phyloP scores from a whole-genome alignment of 1,140 invertebrate species.

The Helicorthomorpha holstii region DNA sequence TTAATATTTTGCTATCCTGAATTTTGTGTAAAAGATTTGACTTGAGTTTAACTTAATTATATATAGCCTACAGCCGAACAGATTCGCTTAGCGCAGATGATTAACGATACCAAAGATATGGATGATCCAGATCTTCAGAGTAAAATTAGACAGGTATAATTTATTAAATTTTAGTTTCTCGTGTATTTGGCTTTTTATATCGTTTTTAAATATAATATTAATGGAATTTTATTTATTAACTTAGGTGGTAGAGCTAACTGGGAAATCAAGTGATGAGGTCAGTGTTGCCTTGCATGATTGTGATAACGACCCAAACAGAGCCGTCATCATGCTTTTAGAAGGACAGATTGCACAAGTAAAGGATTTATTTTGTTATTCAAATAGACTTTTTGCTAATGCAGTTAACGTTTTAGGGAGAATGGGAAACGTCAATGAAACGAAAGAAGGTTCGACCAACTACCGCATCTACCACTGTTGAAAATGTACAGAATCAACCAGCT shows the following conservation, averaged over 20 bases:
- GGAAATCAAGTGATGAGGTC: slow-evolving; percentile 21
- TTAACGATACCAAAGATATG: slow-evolving; percentile 34
- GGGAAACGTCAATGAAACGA: slow-evolving; percentile 63
- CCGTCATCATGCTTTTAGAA: slow-evolving; percentile 58
- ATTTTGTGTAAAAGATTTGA: not conserved
- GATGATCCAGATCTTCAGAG: slow-evolving; percentile 46
- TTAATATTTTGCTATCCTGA: not conserved
- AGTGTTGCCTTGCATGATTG: slow-evolving; percentile 28
- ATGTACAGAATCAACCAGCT: slow-evolving; percentile 24
- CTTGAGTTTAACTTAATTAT: not conserved
- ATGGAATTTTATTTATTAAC: not conserved
- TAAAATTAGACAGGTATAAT: slow-evolving; percentile 49
- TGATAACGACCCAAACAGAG: slow-evolving; percentile 31
- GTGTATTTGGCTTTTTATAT: too few relatives aligned
- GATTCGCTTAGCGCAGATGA: slow-evolving; percentile 48
- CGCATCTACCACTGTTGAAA: slow-evolving; percentile 14
- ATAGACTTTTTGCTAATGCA: not conserved
- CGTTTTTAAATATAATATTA: too few relatives aligned
- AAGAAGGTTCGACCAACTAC: slow-evolving; percentile 42
- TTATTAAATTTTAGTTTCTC: not conserved
- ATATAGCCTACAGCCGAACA: slow-evolving; percentile 36
- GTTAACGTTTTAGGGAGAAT: slow-evolving; percentile 39
- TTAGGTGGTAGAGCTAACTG: slow-evolving; percentile 26
- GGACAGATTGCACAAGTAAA: slow-evolving; percentile 34
- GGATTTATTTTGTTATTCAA: slow-evolving; percentile 7